Evolutionary conservation across 1,140 invertebrate genomes (phyloP), one percentile per base, ranked within the genome.

Genomic region (Philopotamus ludificatus): DNA sequence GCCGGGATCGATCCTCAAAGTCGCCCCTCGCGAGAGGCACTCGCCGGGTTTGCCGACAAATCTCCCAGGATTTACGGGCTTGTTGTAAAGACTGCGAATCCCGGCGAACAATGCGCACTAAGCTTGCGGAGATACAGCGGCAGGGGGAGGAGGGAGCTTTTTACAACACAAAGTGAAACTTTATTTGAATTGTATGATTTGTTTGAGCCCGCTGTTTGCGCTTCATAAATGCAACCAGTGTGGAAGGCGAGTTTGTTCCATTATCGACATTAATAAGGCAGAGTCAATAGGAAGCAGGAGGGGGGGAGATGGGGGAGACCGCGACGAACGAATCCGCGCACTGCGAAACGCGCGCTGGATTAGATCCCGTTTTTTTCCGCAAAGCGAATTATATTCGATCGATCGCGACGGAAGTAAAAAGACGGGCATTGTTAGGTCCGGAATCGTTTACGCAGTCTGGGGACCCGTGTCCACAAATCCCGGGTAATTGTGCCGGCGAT

Each of bases 121-220:
- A 49, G 34, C 20, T 45, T 61, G 12, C 9, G 16, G 34, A n/a
- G 3, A 34, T 4, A n/a, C 12, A 42, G 21, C 20, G n/a, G 4
- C 41, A 15, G 54, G 28, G 20, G 15, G 12, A 10, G 54, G 42
- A 15, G 54, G 54, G 41, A 39, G 54, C 28, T 58, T 16, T 41
- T 58, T 34, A n/a, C 28, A 18, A 45, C 44, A 53, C 50, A 22
- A 53, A 12, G 23, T 20, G 50, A 22, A 22, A 26, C 28, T 51
- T 23, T 54, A 63, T 63, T 63, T 63, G 61, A 44, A 63, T 63
- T 63, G 50, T 53, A 53, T 63, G 61, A 63, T 63, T 63, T 63
- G 61, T 63, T 63, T 63, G 58, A 49, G 23, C 12, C 16, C 10
- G n/a, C 20, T 20, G 45, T 47, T 47, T 47, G 23, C 16, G 25